Base-by-base conservation (phyloP, 2,888 invertebrate genomes). In the Hirtodrosophila duncani region DNA sequence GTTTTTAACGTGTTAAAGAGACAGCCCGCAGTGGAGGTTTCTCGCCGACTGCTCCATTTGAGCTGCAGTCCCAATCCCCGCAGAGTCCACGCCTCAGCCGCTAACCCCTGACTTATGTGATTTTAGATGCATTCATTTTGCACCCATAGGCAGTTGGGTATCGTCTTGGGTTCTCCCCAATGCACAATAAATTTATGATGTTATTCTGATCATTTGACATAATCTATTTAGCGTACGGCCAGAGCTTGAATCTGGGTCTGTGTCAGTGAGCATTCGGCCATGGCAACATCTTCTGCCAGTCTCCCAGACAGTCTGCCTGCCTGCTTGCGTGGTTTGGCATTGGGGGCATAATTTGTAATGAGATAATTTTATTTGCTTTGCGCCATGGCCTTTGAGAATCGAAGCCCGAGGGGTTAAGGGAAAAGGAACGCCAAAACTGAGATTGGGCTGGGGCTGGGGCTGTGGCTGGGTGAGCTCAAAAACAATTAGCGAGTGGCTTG, bases 151-250 rank as follows among this genome's bases (percentile, higher is more conserved):
- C 70, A 55, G 38, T 63, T 53, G 26, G 34, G 37, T 8, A 23
- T 33, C 44, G 2, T 20, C 43, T 24, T 5, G 8, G 20, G 36
- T 50, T 39, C 38, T 29, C 21, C 18, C 24, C 6, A 8, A 17
- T 16, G 6, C 7, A 23, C 23, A 18, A 60, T 75, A 81, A 81
- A 84, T 84, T 84, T 84, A 84, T 83, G 83, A 84, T 82, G 84
- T 84, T 84, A 84, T 84, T 84, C 81, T 74, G 84, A 84, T 84
- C 83, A 84, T 84, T 84, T 84, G 83, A 84, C 83, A 83, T 84
- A 84, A 84, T 84, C 84, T 84, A 84, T 84, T 84, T 84, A 84
- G 83, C 81, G 75, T 74, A 60, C 67, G 56, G 61, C 50, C 48
- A 9, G 36, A 37, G 44, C 49, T 26, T 49, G 26, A 17, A 6